Evolutionary conservation across 2,888 invertebrate species (phyloP), one percentile per base, ranked within the genome.

Genomic region (Trichopoda pennipes): DNA sequence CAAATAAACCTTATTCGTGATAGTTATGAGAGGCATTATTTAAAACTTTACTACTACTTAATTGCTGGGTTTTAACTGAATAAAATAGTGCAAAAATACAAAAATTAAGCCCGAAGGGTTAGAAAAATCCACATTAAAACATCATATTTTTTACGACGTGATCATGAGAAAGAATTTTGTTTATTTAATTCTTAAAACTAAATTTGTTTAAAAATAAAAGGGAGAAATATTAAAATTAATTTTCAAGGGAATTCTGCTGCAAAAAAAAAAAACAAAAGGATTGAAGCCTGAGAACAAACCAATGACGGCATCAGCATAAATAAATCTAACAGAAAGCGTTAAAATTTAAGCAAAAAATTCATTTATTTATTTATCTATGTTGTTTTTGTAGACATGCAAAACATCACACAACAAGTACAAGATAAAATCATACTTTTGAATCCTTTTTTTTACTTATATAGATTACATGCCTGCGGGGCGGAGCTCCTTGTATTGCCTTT

Each of bases 401-500:
- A 68, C 28, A 47, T 47, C 23, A 68, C 47, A 69, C 47, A 66
- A 49, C 44, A 21, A 55, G 68, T 44, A 47, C 42, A 19, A 44
- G 47, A 35, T 7, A 47, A 35, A 58, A n/a, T 51, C 19, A 28
- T 53, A 17, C 44, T 51, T 55, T 53, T 47, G 23, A 75, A 64
- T 69, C 66, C 58, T 81, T 72, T 56, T 35, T 61, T 72, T 83
- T 87, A 86, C 86, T 87, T 86, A 73, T 73, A 68, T 75, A 14
- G 17, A 51, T 79, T 82, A 75, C 75, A 88, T 87, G 87, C 89
- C 90, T 89, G 86, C 88, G 88, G 90, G 90, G 90, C 89, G 90
- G 90, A 90, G 90, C 90, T 90, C 88, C 90, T 90, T 82, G 90
- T 89, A 90, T 90, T 90, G 89, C 89, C 70, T 82, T 75, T 47